Percentiles rank a stretch among this genome's conserved stretches.
Conservation (phyloP, 2,888 invertebrate genomes). For the Calliphora vomitoria region DNA sequence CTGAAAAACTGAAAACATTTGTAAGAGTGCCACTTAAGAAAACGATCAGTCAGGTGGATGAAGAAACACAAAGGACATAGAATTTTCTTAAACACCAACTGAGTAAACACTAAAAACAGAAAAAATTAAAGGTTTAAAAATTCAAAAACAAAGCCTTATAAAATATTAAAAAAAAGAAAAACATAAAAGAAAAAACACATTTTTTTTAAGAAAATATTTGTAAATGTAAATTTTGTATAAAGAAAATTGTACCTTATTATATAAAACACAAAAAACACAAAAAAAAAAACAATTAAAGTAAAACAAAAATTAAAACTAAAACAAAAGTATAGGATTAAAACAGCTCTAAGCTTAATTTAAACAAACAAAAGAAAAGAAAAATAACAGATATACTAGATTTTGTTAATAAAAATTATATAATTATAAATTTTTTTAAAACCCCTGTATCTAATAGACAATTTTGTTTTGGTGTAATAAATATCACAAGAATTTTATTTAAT, state of each 20-base stretch:
- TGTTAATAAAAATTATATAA: neutral
- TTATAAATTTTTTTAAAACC: neutral
- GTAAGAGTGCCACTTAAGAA: slow-evolving; percentile 62
- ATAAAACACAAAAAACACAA: slow-evolving; percentile 52
- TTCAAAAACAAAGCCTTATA: slow-evolving; percentile 51
- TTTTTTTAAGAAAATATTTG: slow-evolving; percentile 57
- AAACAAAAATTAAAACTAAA: slow-evolving; percentile 25
- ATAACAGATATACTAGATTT: neutral
- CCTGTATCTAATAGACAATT: slow-evolving; percentile 44
- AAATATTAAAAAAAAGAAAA: slow-evolving; percentile 14
- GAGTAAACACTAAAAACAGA: slow-evolving; percentile 9
- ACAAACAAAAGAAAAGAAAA: slow-evolving; percentile 25
- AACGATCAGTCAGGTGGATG: neutral
- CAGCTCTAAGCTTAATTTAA: slow-evolving; percentile 69
- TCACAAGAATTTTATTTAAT: slow-evolving; percentile 30
- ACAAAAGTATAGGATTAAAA: slow-evolving; percentile 45
- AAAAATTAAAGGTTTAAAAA: slow-evolving; percentile 28
- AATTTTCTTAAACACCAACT: slow-evolving; percentile 35
- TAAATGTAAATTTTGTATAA: slow-evolving; percentile 73
- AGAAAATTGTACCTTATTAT: slow-evolving; percentile 73
- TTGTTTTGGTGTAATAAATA: slow-evolving; percentile 47
- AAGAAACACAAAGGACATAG: slow-evolving; percentile 64
- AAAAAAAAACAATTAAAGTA: slow-evolving; percentile 9
- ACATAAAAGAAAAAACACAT: slow-evolving; percentile 28
- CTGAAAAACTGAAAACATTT: slow-evolving; percentile 58